Base-by-base conservation (phyloP, 1,140 invertebrate genomes). In the Tetramorium parvispinum region DNA sequence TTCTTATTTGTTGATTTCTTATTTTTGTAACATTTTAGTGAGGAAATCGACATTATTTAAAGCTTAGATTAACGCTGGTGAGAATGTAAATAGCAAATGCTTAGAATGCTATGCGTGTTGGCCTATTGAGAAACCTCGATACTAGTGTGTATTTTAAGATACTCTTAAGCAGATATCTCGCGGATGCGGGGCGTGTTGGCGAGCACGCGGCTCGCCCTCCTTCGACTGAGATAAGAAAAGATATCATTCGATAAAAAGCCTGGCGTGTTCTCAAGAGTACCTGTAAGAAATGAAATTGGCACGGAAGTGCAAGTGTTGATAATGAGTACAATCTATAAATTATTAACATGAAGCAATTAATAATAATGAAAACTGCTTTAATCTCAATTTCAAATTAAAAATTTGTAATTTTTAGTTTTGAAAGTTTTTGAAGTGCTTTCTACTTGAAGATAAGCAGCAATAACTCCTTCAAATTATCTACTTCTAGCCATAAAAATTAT, bases 101-200 rank as follows among this genome's bases (percentile, higher is more conserved):
- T 49, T 11, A 46, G 21, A 57, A 57, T 82, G 16, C 10, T 18
- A 27, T 57, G 1, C 8, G 13, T 32, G 13, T 46, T 71, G 32
- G 13, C 6, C 49, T 32, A 81, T 66, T 37, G 43, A 73, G 53
- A 73, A 27, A 43, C 40, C 40, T 59, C n/a, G 37, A 59, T 46
- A 73, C 40, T n/a, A 18, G 21, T 27, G 24, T 73, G 43, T 75
- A 75, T 83, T 83, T 83, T 83, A 73, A 75, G 53, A 46, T 46
- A 59, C 13, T 75, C 68, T 83, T 49, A 27, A 75, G 51, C 8
- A 43, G 51, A 57, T 73, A 70, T 81, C 63, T 43, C 3, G 13
- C 3, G 13, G 4, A 82, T 68, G 65, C 5, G 18, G 11, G 21
- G 43, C 53, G 43, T 73, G 66, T 37, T 61, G 43, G 10, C 21